Evolutionary conservation across 1,140 invertebrate species (phyloP).

Genomic region (Akabosia matsudoensis): DNA sequence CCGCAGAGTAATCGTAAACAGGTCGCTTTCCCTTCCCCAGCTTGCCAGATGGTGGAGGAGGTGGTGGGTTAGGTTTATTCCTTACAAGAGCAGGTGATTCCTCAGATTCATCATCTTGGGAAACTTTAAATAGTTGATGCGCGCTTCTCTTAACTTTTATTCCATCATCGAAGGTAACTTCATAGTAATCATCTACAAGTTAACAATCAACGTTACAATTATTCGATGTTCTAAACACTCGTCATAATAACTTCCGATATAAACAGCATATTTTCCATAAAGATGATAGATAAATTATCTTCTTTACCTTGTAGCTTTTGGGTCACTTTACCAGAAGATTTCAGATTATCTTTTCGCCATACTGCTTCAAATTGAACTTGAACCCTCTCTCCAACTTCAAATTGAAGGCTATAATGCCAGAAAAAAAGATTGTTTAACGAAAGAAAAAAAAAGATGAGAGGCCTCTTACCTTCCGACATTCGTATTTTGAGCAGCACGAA

Average conservation of each 20-base stretch:
- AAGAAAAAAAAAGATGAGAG: not conserved
- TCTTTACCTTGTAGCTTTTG: constrained; percentile 67
- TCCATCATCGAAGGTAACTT: constrained; percentile 46
- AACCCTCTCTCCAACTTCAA: constrained; percentile 69
- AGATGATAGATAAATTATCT: too few species aligned
- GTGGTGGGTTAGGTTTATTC: not conserved
- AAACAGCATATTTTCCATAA: too few species aligned
- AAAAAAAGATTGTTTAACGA: too few species aligned
- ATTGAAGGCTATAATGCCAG: constrained; percentile 30
- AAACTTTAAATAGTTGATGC: constrained; percentile 44
- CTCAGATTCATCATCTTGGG: not conserved
- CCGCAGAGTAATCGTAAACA: constrained; percentile 41
- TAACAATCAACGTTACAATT: not conserved
- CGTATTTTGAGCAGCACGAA: constrained; percentile 60
- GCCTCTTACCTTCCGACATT: constrained; percentile 43
- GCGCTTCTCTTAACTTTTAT: constrained; percentile 42
- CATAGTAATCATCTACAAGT: constrained; percentile 42
- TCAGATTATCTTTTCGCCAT: constrained; percentile 72
- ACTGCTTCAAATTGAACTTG: constrained; percentile 67
- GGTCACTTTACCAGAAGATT: constrained; percentile 75
- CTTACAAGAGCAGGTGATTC: not conserved
- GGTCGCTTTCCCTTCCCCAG: constrained; percentile 41
- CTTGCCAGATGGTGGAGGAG: not conserved
- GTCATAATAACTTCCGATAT: too few species aligned
- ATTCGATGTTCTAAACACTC: too few species aligned